Base-by-base conservation (phyloP, 2,888 invertebrate species). In the Timema podura region DNA sequence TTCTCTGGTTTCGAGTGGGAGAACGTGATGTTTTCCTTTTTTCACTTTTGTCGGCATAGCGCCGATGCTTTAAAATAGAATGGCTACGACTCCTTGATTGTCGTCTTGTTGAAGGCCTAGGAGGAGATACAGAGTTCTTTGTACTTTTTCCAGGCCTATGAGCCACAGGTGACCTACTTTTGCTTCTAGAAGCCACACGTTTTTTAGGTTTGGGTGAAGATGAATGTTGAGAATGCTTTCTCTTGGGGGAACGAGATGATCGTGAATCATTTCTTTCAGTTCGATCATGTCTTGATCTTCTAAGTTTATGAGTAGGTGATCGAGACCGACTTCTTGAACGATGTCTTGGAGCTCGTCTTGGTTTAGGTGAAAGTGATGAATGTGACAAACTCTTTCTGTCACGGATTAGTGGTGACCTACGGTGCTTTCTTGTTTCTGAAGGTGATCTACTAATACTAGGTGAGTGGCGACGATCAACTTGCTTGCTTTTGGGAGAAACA, bases 161-260 rank as follows among this genome's bases (percentile, higher is more conserved):
- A 67, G 59, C 30, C 30, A 30, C 68, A 6, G 69, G 64, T 47
- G 72, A 72, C 16, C 68, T 70, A 49, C 68, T 68, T 72, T 67
- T 68, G 49, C 76, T 72, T 77, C 73, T 75, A n/a, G 71, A 66
- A 10, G 48, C 47, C 11, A 46, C 76, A 49, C 68, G 73, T 67
- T 77, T 71, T 8, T 74, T 71, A 48, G 74, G 65, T 69, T 74
- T 59, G 73, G 76, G 67, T 45, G 77, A 77, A 46, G 61, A 61
- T 47, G 78, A 74, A 76, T 73, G 49, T 68, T 76, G 70, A 65
- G 75, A 73, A 16, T 69, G 69, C 61, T 72, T 74, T 67, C 70
- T 69, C 70, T 72, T 75, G 46, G 74, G 73, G 11, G 73, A 74
- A 66, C 30, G 16, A 11, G 71, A 67, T 46, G 15, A 46, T 11